Evolutionary conservation across 2,888 invertebrate genomes (phyloP).

Genomic region (Elgonia sp.): DNA sequence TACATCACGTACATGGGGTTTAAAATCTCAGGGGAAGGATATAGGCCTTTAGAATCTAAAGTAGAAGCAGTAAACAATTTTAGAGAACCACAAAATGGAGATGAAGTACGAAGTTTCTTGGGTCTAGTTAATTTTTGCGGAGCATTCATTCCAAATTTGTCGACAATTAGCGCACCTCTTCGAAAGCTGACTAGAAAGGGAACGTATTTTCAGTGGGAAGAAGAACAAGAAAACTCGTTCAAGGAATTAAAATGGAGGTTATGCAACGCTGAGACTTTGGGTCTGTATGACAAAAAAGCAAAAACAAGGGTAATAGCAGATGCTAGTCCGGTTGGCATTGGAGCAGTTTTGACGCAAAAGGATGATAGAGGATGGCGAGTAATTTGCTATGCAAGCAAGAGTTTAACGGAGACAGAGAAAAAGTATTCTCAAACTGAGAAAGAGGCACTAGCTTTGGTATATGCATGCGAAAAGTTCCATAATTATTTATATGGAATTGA

Average conservation of each 20-base stretch:
- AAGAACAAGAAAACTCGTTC: no score
- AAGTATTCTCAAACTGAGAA: constrained; percentile 79
- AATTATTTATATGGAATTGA: constrained; percentile 84
- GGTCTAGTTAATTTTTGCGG: constrained; percentile 62
- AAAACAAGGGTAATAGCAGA: constrained; percentile 66
- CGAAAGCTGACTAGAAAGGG: no score
- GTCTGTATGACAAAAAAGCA: constrained; percentile 1
- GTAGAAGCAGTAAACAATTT: constrained; percentile 43
- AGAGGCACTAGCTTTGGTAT: constrained; percentile 77
- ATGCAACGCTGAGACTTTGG: no score
- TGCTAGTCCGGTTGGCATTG: constrained; percentile 20
- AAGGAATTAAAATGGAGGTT: no score
- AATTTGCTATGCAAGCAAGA: constrained; percentile 65
- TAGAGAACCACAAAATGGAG: constrained; percentile 27
- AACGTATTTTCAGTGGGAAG: no score
- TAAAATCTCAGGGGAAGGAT: constrained; percentile 69
- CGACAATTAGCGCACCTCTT: constrained; percentile 77
- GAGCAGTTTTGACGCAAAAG: constrained; percentile 77
- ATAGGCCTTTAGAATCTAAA: constrained; percentile 40
- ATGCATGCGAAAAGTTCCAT: constrained; percentile 85
- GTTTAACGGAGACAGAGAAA: constrained; percentile 80
- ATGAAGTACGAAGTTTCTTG: constrained; percentile 60
- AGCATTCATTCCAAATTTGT: constrained; percentile 81
- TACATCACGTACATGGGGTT: constrained; percentile 79
- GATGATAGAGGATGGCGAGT: constrained; percentile 37